Conservation (phyloP, 2,113 vertebrate genomes). For the Otus sunia region DNA sequence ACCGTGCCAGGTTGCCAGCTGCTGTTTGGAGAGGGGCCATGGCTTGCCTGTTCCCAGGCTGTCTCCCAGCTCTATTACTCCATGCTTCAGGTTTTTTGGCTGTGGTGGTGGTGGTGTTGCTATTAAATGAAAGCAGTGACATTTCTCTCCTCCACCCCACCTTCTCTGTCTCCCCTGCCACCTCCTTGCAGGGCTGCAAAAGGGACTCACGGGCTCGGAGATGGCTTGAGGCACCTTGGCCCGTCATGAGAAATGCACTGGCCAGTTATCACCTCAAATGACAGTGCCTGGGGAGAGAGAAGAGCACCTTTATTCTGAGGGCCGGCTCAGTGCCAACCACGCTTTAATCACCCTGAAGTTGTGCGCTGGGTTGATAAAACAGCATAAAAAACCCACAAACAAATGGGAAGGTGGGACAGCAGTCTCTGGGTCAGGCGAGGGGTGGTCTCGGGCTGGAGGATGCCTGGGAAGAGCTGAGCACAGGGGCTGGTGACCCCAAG, state of each 20-base stretch:
- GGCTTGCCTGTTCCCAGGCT: slow-evolving; percentile 1
- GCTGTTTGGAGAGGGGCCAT: slow-evolving; percentile 39
- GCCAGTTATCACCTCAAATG: neutral
- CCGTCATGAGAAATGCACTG: neutral
- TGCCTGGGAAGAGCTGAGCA: neutral
- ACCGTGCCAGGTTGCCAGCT: slow-evolving; percentile 18
- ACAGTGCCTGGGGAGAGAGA: neutral
- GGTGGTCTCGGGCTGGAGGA: neutral
- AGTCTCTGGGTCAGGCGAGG: neutral
- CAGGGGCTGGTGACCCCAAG: too few species aligned
- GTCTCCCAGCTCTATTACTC: slow-evolving; percentile 17
- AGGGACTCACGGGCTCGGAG: rapidly evolving
- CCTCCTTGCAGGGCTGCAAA: neutral
- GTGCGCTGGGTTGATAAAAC: neutral
- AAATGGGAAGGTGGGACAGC: neutral
- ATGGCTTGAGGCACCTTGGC: neutral
- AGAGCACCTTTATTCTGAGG: neutral
- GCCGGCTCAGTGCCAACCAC: neutral
- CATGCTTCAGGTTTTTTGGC: slow-evolving; percentile 16
- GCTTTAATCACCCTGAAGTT: slow-evolving; percentile 2
- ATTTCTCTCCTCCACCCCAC: neutral
- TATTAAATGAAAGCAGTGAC: neutral
- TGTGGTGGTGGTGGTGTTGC: neutral
- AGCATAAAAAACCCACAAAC: neutral
- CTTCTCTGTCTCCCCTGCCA: neutral